phyloP scores from a whole-genome alignment of 2,888 invertebrate species.

The Enchytraeus crypticus region DNA sequence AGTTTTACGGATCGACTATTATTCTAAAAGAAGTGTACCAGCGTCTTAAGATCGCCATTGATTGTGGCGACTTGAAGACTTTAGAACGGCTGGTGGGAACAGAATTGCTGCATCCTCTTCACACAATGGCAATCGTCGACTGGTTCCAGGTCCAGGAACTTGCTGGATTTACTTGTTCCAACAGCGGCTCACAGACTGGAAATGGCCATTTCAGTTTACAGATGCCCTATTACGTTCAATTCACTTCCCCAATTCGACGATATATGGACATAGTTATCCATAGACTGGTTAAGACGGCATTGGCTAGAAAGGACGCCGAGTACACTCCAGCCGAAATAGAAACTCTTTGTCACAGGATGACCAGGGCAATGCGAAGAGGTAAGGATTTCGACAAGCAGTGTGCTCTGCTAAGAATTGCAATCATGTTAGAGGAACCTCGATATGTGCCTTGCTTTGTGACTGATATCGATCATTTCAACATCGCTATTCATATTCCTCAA shows the following conservation, averaged over 20 bases:
- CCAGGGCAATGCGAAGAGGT: background rate
- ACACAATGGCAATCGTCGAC: slow-evolving; percentile 32
- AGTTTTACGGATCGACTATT: too few relatives aligned
- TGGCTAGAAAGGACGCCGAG: slow-evolving; percentile 30
- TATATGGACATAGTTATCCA: slow-evolving; percentile 39
- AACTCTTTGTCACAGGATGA: background rate
- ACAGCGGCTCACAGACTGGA: slow-evolving; percentile 8
- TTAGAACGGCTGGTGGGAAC: background rate
- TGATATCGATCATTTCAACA: background rate
- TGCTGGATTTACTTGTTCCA: slow-evolving; percentile 28
- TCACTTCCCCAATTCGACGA: slow-evolving; percentile 35
- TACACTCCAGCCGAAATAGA: slow-evolving; percentile 30
- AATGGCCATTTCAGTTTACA: slow-evolving; percentile 33
- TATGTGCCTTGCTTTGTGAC: slow-evolving; percentile 4
- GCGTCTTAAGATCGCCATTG: background rate
- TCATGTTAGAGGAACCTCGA: background rate
- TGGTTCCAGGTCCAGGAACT: slow-evolving; percentile 29
- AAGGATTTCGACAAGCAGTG: background rate
- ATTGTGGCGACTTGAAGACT: background rate
- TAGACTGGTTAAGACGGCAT: slow-evolving; percentile 30
- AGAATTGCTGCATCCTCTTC: slow-evolving; percentile 30
- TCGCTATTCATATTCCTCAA: slow-evolving; percentile 1
- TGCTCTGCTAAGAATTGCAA: background rate
- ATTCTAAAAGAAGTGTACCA: background rate
- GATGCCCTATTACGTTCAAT: slow-evolving; percentile 30